Conservation (phyloP, 2,888 invertebrate genomes). For the Platycheirus albimanus region DNA sequence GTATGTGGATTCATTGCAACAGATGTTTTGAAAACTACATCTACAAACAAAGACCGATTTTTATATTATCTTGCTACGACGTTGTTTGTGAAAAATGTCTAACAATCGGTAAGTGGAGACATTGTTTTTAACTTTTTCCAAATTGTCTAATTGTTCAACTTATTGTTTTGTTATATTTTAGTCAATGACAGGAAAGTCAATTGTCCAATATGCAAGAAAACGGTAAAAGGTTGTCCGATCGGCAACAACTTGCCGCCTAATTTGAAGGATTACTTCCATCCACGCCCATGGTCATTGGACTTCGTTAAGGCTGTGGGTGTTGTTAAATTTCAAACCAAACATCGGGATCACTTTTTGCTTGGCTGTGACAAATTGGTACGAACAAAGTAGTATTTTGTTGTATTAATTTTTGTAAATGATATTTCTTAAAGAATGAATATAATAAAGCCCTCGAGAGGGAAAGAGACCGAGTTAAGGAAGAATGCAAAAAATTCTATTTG, state of each 20-base stretch:
- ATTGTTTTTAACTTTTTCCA: not conserved
- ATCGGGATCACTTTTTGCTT: conserved; percentile 74
- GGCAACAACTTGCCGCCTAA: conserved; percentile 77
- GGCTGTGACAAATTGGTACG: conserved; percentile 75
- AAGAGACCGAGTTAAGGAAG: conserved; percentile 26
- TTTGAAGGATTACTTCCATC: conserved; percentile 79
- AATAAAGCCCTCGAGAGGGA: conserved; percentile 14
- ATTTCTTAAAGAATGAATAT: conserved; percentile 17
- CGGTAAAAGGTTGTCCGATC: conserved; percentile 76
- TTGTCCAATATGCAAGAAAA: conserved; percentile 77
- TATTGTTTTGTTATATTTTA: not conserved
- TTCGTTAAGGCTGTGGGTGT: conserved; percentile 67
- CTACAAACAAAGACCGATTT: conserved; percentile 72
- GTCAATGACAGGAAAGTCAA: conserved; percentile 21
- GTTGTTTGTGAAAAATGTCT: conserved; percentile 77
- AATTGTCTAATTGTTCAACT: conserved; percentile 49
- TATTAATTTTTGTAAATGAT: not conserved
- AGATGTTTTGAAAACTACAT: conserved; percentile 76
- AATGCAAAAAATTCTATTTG: conserved; percentile 19
- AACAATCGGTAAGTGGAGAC: conserved; percentile 18
- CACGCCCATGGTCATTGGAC: conserved; percentile 76
- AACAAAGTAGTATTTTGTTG: not conserved
- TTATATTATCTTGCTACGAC: conserved; percentile 79
- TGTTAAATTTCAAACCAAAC: conserved; percentile 76
- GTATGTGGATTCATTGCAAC: conserved; percentile 80